Evolutionary conservation across 2,113 vertebrate genomes (phyloP).

Genomic region (Empidonax alnorum): DNA sequence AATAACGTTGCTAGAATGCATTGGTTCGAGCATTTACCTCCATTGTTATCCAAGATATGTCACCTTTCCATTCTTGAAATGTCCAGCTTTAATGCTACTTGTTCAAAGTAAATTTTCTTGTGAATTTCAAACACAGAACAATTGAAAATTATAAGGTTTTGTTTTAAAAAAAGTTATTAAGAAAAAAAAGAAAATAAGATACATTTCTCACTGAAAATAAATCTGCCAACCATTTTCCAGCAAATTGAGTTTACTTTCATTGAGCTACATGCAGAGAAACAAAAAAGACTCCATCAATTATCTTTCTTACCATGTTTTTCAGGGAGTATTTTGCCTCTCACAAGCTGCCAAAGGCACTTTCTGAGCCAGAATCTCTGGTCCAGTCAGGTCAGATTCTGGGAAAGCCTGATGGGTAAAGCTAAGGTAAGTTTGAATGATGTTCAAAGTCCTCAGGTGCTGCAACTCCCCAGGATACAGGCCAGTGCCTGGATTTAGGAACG

Average conservation of each 20-base stretch:
- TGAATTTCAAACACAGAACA: not conserved
- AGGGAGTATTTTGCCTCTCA: not conserved
- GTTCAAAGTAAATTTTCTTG: not conserved
- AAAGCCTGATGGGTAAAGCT: not conserved
- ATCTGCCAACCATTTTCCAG: not conserved
- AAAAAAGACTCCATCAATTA: not conserved
- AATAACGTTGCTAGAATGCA: not conserved
- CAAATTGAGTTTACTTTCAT: not conserved
- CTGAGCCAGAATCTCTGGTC: not conserved
- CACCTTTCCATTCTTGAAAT: not conserved
- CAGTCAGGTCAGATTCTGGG: not conserved
- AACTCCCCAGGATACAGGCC: not conserved
- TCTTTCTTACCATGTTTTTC: not conserved
- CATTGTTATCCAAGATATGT: not conserved
- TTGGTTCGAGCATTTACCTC: not conserved
- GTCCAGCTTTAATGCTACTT: not conserved
- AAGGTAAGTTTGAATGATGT: not conserved
- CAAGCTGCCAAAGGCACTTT: not conserved
- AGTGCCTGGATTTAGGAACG: not conserved
- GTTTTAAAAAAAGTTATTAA: not conserved
- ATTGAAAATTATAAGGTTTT: not conserved
- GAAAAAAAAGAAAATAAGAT: not conserved
- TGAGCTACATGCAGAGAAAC: not conserved
- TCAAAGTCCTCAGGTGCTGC: not conserved
- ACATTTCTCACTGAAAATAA: not conserved